phyloP scores from a whole-genome alignment of 2,888 invertebrate species.

The Pediacus dermestoides region DNA sequence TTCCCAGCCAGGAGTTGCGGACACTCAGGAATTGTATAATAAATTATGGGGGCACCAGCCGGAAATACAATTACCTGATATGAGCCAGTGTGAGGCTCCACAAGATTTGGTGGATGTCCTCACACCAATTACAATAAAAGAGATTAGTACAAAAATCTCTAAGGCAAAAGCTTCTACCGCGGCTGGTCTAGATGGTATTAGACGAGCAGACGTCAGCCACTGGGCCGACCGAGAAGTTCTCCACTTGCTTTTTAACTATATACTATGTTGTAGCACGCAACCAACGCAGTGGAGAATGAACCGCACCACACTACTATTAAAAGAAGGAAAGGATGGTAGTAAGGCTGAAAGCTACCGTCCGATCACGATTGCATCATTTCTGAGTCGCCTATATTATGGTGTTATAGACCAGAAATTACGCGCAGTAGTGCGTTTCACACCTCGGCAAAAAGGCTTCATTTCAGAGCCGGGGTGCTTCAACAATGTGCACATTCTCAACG shows the following conservation, averaged over 20 bases:
- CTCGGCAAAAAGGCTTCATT: constrained; percentile 39
- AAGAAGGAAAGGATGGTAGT: constrained; percentile 34
- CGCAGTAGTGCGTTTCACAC: constrained; percentile 13
- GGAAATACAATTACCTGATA: constrained; percentile 22
- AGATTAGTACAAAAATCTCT: constrained; percentile 20
- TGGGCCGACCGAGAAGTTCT: constrained; percentile 18
- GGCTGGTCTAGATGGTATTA: constrained; percentile 30
- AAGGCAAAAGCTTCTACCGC: constrained; percentile 25
- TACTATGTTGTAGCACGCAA: constrained; percentile 20
- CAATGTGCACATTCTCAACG: constrained; percentile 34
- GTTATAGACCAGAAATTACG: constrained; percentile 32
- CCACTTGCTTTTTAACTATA: constrained; percentile 20
- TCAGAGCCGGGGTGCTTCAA: constrained; percentile 36
- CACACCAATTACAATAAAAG: constrained; percentile 11
- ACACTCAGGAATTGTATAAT: constrained; percentile 27
- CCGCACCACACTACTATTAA: constrained; percentile 36
- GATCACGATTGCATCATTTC: constrained; percentile 35
- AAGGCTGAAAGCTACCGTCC: constrained; percentile 36
- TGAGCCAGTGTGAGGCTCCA: constrained; percentile 11
- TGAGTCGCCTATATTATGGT: constrained; percentile 34
- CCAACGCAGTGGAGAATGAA: constrained; percentile 36
- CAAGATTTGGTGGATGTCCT: constrained; percentile 13
- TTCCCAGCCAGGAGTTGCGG: constrained; percentile 6
- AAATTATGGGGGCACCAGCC: constrained; percentile 31
- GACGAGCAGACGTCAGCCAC: constrained; percentile 18